These are phyloP conservation scores for Callionymus lyra DNA, from an alignment of 2,113 vertebrate genomes.

Conservation along the genomic window DNA sequence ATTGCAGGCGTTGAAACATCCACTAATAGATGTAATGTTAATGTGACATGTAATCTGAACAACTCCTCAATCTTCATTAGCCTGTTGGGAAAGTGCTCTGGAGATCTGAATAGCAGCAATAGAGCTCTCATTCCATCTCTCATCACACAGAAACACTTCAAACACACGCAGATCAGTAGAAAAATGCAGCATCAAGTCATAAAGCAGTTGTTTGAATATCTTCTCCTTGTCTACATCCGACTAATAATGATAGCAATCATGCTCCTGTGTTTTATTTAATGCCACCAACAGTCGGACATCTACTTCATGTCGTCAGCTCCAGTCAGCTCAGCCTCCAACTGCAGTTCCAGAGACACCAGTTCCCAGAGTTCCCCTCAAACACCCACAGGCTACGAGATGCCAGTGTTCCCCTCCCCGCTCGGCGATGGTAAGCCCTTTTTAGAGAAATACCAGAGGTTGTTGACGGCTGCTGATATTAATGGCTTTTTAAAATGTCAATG, in stretches of 20 bases:
- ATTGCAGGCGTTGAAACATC: too few species aligned
- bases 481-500: constrained; percentile 6
- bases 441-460: constrained; percentile 1
- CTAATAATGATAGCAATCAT: constrained; percentile 8
- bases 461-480: constrained; percentile 1
- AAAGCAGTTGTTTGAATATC: not conserved
- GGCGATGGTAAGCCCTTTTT: constrained; percentile 75
- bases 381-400: constrained; percentile 76
- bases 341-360: constrained; percentile 83
- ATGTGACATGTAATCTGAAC: too few species aligned
- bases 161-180: too few species aligned
- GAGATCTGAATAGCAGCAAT: constrained; percentile 33
- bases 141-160: constrained; percentile 11
- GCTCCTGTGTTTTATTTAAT: constrained; percentile 6
- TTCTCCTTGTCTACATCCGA: not conserved
- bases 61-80: constrained; percentile 41
- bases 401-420: constrained; percentile 76
- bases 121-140: constrained; percentile 28
- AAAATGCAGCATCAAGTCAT: too few species aligned
- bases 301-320: constrained; percentile 85
- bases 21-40: too few species aligned
- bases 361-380: constrained; percentile 88
- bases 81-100: constrained; percentile 33
- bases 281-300: constrained; percentile 83
- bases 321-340: constrained; percentile 75